Percentiles rank a stretch among this genome's conserved stretches.
Conservation (phyloP, 2,888 invertebrate genomes). For the Phengaris alcon region DNA sequence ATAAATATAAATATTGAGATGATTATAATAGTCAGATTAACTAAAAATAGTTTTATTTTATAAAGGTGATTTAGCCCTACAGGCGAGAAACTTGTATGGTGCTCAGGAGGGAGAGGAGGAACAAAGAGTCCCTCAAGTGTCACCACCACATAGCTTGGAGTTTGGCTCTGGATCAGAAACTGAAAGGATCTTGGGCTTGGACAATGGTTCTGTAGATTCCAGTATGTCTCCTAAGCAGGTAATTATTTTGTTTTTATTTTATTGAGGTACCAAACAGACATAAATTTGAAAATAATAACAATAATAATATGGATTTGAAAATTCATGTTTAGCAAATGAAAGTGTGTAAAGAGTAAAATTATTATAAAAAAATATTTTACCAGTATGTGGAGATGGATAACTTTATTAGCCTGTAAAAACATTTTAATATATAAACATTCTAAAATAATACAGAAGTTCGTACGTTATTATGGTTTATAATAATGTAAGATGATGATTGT, state of each 20-base stretch:
- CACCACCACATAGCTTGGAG: slow-evolving; percentile 86
- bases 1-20: too few relatives aligned
- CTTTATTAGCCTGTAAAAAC: too few relatives aligned
- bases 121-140: slow-evolving; percentile 88
- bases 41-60: background rate
- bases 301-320: background rate
- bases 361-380: too few relatives aligned
- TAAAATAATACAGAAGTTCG: too few relatives aligned
- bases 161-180: slow-evolving; percentile 86
- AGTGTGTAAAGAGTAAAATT: too few relatives aligned
- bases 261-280: background rate
- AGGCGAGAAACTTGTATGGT: slow-evolving; percentile 70
- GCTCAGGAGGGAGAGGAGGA: slow-evolving; percentile 83
- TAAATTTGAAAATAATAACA: background rate
- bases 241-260: slow-evolving; percentile 32
- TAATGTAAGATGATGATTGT: too few relatives aligned
- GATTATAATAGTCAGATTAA: too few relatives aligned
- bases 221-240: slow-evolving; percentile 91
- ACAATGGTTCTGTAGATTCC: slow-evolving; percentile 87
- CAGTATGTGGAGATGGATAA: too few relatives aligned
- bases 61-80: slow-evolving; percentile 69
- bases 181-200: slow-evolving; percentile 91
- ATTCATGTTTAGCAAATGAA: too few relatives aligned
- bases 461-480: too few relatives aligned
- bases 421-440: too few relatives aligned